Evolutionary conservation across 2,113 vertebrate species (phyloP).

Genomic region (Callipepla californica): DNA sequence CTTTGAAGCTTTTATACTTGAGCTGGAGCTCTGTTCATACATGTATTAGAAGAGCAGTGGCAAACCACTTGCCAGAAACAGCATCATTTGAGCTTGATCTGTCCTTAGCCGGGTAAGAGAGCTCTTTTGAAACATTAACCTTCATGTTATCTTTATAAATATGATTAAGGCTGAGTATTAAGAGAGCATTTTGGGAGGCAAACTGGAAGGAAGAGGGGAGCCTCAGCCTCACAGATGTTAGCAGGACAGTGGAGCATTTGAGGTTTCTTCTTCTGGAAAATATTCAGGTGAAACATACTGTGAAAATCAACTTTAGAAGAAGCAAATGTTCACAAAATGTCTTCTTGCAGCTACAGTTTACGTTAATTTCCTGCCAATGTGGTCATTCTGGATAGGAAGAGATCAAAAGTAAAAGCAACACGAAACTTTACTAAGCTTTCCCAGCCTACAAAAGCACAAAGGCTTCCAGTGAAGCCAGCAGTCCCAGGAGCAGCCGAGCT

Average conservation of each 20-base stretch:
- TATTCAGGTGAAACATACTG: not conserved
- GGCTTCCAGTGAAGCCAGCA: not conserved
- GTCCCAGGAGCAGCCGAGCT: not conserved
- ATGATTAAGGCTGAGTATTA: not conserved
- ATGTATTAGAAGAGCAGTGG: not conserved
- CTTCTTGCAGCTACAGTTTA: not conserved
- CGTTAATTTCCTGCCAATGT: not conserved
- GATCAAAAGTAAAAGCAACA: not conserved
- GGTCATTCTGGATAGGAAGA: not conserved
- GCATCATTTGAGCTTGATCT: not conserved
- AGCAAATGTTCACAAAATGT: not conserved
- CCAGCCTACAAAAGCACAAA: not conserved
- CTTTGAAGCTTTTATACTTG: not conserved
- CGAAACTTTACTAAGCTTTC: not conserved
- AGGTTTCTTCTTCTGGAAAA: slow-evolving; percentile 8
- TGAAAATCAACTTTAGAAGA: slow-evolving; percentile 23
- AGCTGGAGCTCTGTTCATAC: not conserved
- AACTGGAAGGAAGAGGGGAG: not conserved
- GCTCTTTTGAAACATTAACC: not conserved
- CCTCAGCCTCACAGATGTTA: not conserved
- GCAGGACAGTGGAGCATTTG: not conserved
- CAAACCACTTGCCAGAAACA: not conserved
- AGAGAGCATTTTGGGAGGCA: not conserved
- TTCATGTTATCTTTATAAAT: not conserved
- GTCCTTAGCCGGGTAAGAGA: not conserved